Conservation (phyloP, 2,113 vertebrate genomes). For the Odobenus rosmarus region DNA sequence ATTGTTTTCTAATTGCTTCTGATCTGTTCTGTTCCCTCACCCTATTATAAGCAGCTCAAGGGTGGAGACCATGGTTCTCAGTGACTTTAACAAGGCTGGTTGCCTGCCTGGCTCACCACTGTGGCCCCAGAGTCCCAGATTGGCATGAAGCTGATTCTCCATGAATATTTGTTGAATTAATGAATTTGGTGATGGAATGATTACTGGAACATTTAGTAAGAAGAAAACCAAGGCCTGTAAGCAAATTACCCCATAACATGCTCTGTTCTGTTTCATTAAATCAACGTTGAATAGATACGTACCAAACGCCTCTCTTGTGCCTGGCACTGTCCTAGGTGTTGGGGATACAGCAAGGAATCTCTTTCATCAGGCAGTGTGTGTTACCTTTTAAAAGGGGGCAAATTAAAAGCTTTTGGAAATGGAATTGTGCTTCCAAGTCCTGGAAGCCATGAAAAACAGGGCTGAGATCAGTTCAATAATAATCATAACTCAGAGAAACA, state of each 20-base stretch:
- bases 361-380: background rate
- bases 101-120: background rate
- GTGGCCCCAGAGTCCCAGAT: background rate
- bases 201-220: background rate
- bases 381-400: background rate
- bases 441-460: background rate
- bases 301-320: background rate
- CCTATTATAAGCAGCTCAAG: constrained; percentile 62
- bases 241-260: background rate
- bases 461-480: background rate
- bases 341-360: no score
- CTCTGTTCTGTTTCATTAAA: background rate
- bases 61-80: background rate
- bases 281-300: background rate
- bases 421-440: background rate
- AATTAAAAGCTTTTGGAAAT: background rate
- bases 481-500: background rate
- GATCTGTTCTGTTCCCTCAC: constrained; percentile 62
- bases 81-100: constrained; percentile 19
- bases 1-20: constrained; percentile 75
- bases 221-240: constrained; percentile 1
- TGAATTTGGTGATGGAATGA: constrained; percentile 47
- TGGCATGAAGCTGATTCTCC: background rate
- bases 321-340: background rate
- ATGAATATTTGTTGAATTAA: constrained; percentile 58